Evolutionary conservation across 1,140 invertebrate species (phyloP), one percentile per base, ranked within the genome.

Genomic region (Drosophila sucinea): DNA sequence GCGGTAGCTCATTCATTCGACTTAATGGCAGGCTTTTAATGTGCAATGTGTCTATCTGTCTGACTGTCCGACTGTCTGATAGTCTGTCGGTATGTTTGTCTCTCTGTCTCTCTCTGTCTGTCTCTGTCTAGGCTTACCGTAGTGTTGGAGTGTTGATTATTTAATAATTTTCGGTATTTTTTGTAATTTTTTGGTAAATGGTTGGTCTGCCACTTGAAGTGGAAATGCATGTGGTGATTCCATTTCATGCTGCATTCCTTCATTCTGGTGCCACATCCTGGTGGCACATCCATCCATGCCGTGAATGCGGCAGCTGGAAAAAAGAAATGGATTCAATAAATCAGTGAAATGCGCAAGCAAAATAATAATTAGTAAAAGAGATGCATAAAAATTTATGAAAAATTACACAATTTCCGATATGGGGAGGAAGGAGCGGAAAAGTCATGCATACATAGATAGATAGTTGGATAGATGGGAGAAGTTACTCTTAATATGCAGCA

Each of bases 11-110:
- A 89, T 89, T 73, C 86, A 89, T 89, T 85, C 85, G 84, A 90
- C 84, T 89, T 89, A 89, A 90, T 89, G 77, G 84, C 84, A 81
- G 84, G 75, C 79, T 87, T 87, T 87, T 87, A 86, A 87, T 87
- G 79, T 79, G 75, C 64, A 44, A 70, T 63, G 80, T 71, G 25
- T 27, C 23, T 51, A 51, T 58, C 56, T 58, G 56, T 32, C 29
- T 4, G 8, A 6, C 23, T 35, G 58, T 60, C 17, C 17, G 17
- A 17, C 17, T 44, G 25, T 27, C 25, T 57, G n/a, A 8, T 4
- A 17, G 40, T 3, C n/a, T 17, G 41, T 5, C 3, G 2, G 11
- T 56, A 7, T 32, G 11, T 27, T 5, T 54, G 47, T 35, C 32
- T 23, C n/a, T 60, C 7, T 44, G 30, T 27, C 23, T 56, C 7